These are phyloP conservation scores for Pachymerium ferrugineum DNA, from an alignment of 2,888 invertebrate species.

Conservation along the genomic window DNA sequence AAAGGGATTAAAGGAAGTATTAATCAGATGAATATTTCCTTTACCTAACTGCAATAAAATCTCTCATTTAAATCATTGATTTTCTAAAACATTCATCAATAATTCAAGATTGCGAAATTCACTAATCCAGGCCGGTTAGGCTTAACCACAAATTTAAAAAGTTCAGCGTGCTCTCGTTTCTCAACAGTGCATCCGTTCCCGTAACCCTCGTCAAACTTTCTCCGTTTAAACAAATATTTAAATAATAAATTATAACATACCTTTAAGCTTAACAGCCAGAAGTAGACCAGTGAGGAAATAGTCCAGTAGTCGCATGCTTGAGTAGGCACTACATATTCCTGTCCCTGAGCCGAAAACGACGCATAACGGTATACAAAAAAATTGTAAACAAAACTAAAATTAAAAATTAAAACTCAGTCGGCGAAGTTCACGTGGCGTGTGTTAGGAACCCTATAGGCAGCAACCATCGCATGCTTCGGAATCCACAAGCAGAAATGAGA, in stretches of 20 bases:
- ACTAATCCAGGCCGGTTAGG: too few species aligned
- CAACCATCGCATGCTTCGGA: slow-evolving; percentile 19
- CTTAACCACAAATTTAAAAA: too few species aligned
- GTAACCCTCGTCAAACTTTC: too few species aligned
- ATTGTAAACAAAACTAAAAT: not conserved
- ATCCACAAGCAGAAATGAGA: slow-evolving; percentile 23
- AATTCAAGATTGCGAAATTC: too few species aligned
- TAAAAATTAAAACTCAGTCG: not conserved
- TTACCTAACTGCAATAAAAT: not conserved
- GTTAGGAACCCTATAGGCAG: not conserved
- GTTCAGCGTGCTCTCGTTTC: too few species aligned
- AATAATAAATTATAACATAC: not conserved
- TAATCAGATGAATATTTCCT: not conserved
- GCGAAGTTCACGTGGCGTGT: not conserved
- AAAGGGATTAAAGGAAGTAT: not conserved
- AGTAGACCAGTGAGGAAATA: slow-evolving; percentile 15
- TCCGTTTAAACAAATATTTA: not conserved
- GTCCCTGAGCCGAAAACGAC: not conserved
- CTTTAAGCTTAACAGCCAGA: slow-evolving; percentile 17
- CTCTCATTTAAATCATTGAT: too few species aligned
- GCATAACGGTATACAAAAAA: too few species aligned
- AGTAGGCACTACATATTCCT: slow-evolving; percentile 15
- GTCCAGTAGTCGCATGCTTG: slow-evolving; percentile 24
- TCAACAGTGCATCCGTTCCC: too few species aligned
- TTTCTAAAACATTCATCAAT: too few species aligned